Evolutionary conservation across 2,888 invertebrate species (phyloP), one percentile per base, ranked within the genome.

Genomic region (Clostera curtula): DNA sequence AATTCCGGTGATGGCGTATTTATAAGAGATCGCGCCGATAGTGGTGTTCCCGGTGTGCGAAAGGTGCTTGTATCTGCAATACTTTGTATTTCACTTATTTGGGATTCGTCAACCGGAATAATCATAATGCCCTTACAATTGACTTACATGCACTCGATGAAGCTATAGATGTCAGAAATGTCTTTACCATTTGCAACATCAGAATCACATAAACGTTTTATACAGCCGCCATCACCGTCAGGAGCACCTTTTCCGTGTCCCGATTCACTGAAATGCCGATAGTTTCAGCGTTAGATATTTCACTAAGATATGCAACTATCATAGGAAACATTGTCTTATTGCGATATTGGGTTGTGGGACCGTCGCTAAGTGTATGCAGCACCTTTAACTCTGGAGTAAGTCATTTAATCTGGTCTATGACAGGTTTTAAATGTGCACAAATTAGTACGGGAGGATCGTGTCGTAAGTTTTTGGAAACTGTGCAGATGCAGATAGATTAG

Each of bases 161-260:
- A 9, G 2, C 25, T 25, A 29, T 29, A 21, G 9, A 29, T 25
- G 18, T 14, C 25, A 16, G 29, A 19, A 4, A 29, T 25, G 11
- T 29, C 29, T 7, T 29, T 12, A 4, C 29, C 29, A 25, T 17
- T 14, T 17, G 29, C 29, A 24, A 29, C 29, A n/a, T 25, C 20
- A 25, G 16, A 20, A 12, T 29, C 29, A 12, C 29, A 24, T 13
- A 19, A 22, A 5, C 29, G 24, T 9, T 25, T 29, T 7, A 29
- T 20, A 17, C 20, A 20, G 13, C 30, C 34, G 6, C 34, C 30
- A 5, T 30, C 30, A 10, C 30, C 30, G 18, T 34, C 34, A 7
- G 34, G 30, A 8, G 30, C 30, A 25, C 34, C 34, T 27, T 34
- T 34, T 2, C 30, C 27, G 17, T 30, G 34, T 9, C 34, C 30